A percentile compares a stretch with the other conserved stretches of the same genome.
Evolutionary conservation across 2,888 invertebrate genomes (phyloP).

Genomic region (Cryptosula pallasiana): DNA sequence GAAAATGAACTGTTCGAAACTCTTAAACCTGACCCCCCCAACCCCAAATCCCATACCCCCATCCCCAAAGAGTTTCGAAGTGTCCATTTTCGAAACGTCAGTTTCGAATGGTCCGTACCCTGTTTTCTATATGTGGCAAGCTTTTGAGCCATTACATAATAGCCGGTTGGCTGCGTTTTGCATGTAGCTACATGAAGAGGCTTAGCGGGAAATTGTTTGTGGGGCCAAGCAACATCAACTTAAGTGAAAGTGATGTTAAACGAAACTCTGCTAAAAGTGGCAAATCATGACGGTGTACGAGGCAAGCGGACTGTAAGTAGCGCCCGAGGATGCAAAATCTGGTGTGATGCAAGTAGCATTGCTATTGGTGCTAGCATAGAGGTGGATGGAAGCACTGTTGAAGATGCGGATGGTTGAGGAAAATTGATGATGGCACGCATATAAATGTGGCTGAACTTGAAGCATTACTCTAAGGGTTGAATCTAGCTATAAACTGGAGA

Average conservation of each 20-base stretch:
- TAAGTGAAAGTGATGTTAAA: background rate
- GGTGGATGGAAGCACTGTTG: background rate
- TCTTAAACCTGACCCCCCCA: no score
- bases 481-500: background rate
- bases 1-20: no score
- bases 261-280: background rate
- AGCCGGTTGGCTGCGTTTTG: background rate
- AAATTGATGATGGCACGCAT: background rate
- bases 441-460: background rate
- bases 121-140: slow-evolving; percentile 10
- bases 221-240: background rate
- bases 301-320: background rate
- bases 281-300: background rate
- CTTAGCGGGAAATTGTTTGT: background rate
- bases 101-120: no score
- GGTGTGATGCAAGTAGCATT: slow-evolving; percentile 3
- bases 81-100: no score
- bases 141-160: background rate
- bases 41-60: no score
- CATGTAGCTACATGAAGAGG: slow-evolving; percentile 3
- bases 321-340: background rate
- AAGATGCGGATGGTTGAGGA: background rate
- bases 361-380: background rate
- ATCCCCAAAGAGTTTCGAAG: no score
- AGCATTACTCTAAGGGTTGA: background rate